phyloP scores from a whole-genome alignment of 2,113 vertebrate genomes.

The Centrocercus urophasianus region DNA sequence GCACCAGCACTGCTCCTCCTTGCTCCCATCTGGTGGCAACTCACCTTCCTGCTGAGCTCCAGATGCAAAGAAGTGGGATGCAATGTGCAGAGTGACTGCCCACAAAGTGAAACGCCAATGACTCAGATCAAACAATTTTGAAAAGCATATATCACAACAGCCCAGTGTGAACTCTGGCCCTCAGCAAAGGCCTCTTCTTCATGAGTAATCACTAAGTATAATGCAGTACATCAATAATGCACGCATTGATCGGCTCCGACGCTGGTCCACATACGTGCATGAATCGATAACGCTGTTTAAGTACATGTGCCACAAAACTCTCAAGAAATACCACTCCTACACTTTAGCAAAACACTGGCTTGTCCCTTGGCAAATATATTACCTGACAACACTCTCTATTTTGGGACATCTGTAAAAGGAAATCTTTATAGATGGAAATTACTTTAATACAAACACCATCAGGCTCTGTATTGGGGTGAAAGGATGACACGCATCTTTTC shows the following conservation, averaged over 20 bases:
- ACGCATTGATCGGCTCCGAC: background rate
- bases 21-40: background rate
- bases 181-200: slow-evolving; percentile 29
- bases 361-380: background rate
- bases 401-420: background rate
- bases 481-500: too few relatives aligned
- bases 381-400: background rate
- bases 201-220: slow-evolving; percentile 6
- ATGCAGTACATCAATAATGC: slow-evolving; percentile 25
- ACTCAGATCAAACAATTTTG: background rate
- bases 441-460: background rate
- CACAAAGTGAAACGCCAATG: background rate
- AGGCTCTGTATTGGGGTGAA: background rate
- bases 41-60: too few relatives aligned
- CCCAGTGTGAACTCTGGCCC: slow-evolving; percentile 36
- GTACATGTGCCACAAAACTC: background rate
- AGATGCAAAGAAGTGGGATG: background rate
- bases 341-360: background rate
- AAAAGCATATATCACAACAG: slow-evolving; percentile 27
- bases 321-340: background rate
- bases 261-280: background rate
- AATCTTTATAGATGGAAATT: background rate
- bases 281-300: background rate
- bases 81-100: background rate
- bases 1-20: background rate